phyloP scores from a whole-genome alignment of 1,140 invertebrate genomes.

The Pseudomyrmex gracilis region DNA sequence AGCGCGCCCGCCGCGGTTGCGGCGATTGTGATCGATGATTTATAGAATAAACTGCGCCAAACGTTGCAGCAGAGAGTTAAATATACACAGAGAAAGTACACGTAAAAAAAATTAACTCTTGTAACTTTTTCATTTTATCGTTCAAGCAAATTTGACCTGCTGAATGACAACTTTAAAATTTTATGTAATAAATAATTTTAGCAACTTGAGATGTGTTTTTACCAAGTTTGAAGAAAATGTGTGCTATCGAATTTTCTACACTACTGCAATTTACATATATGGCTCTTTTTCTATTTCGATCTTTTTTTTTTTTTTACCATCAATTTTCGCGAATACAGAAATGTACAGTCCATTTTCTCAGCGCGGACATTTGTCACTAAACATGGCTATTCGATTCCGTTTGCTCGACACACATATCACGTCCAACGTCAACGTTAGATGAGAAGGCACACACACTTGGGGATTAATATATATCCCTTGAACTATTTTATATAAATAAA shows the following conservation, averaged over 20 bases:
- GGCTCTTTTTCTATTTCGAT: background rate
- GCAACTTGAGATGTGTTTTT: background rate
- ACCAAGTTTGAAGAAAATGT: constrained; percentile 1
- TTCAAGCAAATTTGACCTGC: background rate
- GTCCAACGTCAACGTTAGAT: constrained; percentile 18
- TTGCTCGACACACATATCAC: constrained; percentile 27
- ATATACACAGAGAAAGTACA: background rate
- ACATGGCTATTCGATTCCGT: constrained; percentile 2
- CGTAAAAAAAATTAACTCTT: background rate
- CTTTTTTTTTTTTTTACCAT: background rate
- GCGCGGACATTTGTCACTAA: constrained; percentile 14
- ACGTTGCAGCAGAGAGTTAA: background rate
- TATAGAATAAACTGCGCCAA: background rate
- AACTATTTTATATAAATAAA: too few relatives aligned
- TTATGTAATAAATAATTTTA: too few relatives aligned
- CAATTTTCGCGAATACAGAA: background rate
- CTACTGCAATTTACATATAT: too few relatives aligned
- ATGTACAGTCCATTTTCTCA: background rate
- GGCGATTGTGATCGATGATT: constrained; percentile 34
- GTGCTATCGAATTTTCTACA: constrained; percentile 2
- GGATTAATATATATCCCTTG: background rate
- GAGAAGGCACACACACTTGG: background rate
- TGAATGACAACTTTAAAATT: too few relatives aligned
- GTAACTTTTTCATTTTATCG: background rate
- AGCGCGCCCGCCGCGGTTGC: background rate